Conservation (phyloP, 2,888 invertebrate species). For the Drosophila lutescens region DNA sequence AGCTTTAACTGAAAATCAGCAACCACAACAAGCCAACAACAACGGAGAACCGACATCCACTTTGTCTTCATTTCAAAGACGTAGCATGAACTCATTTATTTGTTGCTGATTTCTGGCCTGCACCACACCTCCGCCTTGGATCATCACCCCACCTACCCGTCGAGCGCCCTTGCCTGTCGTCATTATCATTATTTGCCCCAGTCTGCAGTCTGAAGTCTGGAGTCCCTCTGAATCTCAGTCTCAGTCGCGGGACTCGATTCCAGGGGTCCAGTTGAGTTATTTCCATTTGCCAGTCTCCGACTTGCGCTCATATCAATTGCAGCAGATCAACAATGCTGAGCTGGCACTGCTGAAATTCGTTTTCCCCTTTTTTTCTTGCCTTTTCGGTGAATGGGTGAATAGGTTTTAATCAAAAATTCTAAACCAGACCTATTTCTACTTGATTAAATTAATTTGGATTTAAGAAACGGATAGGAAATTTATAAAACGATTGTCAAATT, state of each 20-base stretch:
- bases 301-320: constrained; percentile 69
- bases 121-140: constrained; percentile 62
- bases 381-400: neutral
- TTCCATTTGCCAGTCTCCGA: constrained; percentile 63
- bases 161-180: constrained; percentile 54
- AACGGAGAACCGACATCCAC: constrained; percentile 53
- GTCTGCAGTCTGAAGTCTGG: constrained; percentile 17
- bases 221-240: constrained; percentile 6
- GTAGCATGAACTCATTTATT: constrained; percentile 80
- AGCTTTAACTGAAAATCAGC: constrained; percentile 7
- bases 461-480: no score
- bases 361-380: neutral
- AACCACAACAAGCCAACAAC: constrained; percentile 13
- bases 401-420: neutral
- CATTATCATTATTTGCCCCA: constrained; percentile 69
- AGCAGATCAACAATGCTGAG: constrained; percentile 54
- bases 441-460: neutral
- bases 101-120: constrained; percentile 75
- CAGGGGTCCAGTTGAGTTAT: constrained; percentile 52
- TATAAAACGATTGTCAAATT: no score
- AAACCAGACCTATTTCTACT: no score
- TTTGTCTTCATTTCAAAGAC: constrained; percentile 77
- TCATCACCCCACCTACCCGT: constrained; percentile 1
- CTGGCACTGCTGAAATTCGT: constrained; percentile 52
- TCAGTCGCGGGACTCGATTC: constrained; percentile 2